Evolutionary conservation across 2,113 vertebrate species (phyloP), one percentile per base, ranked within the genome.

Genomic region (Limnothrissa miodon): DNA sequence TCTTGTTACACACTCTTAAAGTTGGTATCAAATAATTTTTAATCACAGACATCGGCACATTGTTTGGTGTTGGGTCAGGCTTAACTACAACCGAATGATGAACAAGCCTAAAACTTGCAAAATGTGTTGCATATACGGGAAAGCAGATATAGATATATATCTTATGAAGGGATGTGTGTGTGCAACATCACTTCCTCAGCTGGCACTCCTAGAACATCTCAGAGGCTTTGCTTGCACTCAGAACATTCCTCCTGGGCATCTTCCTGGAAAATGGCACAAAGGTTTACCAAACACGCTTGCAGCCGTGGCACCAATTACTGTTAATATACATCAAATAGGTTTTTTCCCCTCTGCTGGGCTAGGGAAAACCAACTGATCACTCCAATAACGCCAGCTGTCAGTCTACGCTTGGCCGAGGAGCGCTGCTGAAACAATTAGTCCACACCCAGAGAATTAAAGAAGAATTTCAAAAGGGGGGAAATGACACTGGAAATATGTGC

Each of bases 181-280:
- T 78, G 39, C 78, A 15, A 94, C 92, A 95, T 94, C 95, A 70
- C 33, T 91, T 95, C 96, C 93, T 97, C 97, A 88, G 96, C 94
- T 86, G 95, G 93, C 51, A 94, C 93, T 87, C 94, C 90, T 88
- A 95, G 96, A 91, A 96, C 95, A 89, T 97, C 95, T 86, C 95
- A 93, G 87, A 95, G 91, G 87, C 96, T 95, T 85, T 96, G 92
- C 87, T 94, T 95, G 96, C 95, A 95, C 87, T 94, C 92, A 95
- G 29, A 70, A 70, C 95, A 99, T 94, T 99, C 98, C 93, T 99
- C 93, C 87, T 97, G 96, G 88, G 95, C 97, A 94, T 96, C 96
- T 92, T 98, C 92, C 94, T 98, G 93, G 90, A 95, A 96, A 95
- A 91, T 85, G 90, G 93, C 93, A 94, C 90, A 91, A 93, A 93